Evolutionary conservation across 1,140 invertebrate species (phyloP).

Genomic region (Cydia splendana): DNA sequence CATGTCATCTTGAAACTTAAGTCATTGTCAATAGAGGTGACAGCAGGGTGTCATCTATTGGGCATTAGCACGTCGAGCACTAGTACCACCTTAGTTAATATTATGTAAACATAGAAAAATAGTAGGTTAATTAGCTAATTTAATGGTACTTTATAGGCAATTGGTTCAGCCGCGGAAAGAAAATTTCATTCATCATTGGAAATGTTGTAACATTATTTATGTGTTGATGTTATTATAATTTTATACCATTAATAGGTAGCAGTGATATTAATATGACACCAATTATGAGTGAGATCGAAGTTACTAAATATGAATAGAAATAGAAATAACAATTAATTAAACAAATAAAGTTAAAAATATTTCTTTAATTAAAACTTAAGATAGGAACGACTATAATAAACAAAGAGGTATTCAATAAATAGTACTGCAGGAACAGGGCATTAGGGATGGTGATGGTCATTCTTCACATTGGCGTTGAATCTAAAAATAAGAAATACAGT

Average conservation of each 20-base stretch:
- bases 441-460: conserved; percentile 42
- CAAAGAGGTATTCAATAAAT: conserved; percentile 16
- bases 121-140: conserved; percentile 20
- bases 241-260: neutral
- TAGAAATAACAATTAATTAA: neutral
- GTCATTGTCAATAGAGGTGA: too few relatives aligned
- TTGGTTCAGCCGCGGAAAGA: conserved; percentile 36
- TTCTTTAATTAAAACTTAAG: neutral
- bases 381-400: neutral
- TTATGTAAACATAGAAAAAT: neutral
- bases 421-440: conserved; percentile 4
- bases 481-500: conserved; percentile 40
- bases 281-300: neutral
- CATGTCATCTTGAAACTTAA: too few relatives aligned
- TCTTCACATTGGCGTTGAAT: conserved; percentile 76
- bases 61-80: too few relatives aligned
- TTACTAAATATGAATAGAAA: neutral
- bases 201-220: conserved; percentile 1
- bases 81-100: neutral
- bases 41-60: too few relatives aligned
- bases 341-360: conserved; percentile 1
- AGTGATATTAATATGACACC: neutral
- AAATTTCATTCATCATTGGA: conserved; percentile 41
- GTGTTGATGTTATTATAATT: neutral
- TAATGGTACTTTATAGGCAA: neutral